Conservation (phyloP, 2,888 invertebrate genomes). For the Caenorhabditis angaria region DNA sequence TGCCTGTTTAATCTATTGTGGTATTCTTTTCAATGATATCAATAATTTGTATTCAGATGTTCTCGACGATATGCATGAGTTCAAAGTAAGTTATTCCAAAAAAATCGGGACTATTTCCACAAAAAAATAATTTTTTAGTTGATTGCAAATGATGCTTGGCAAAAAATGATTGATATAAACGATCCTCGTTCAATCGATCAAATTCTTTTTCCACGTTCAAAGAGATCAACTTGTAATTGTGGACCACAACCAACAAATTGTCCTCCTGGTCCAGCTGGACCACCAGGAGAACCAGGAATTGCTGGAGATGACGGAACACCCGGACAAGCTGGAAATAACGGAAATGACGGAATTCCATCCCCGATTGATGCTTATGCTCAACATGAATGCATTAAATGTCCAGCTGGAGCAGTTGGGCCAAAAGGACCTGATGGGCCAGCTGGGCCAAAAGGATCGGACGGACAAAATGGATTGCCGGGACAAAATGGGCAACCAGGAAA, state of each 20-base stretch:
- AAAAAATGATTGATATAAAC: constrained; percentile 27
- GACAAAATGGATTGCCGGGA: constrained; percentile 23
- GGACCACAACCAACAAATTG: constrained; percentile 11
- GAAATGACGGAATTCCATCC: constrained; percentile 37
- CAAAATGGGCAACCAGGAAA: constrained; percentile 22
- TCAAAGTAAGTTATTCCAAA: constrained; percentile 17
- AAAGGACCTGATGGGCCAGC: constrained; percentile 31
- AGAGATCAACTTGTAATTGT: constrained; percentile 1
- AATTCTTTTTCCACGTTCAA: not conserved
- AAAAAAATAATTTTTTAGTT: constrained; percentile 11
- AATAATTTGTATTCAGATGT: constrained; percentile 44
- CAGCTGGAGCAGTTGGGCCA: constrained; percentile 37
- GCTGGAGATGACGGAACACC: constrained; percentile 27
- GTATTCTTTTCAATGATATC: constrained; percentile 45
- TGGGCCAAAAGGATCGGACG: constrained; percentile 32
- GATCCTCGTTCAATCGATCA: constrained; percentile 10
- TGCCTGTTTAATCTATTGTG: constrained; percentile 25
- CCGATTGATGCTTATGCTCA: constrained; percentile 35
- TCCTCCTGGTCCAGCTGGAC: constrained; percentile 23
- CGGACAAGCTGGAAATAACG: constrained; percentile 35
- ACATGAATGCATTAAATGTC: constrained; percentile 34
- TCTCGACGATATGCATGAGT: constrained; percentile 46
- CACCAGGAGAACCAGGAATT: constrained; percentile 38
- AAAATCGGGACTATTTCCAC: no score
- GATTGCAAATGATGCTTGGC: constrained; percentile 41